Evolutionary conservation across 2,888 invertebrate genomes (phyloP).

Genomic region (Lampropteryx suffumata): DNA sequence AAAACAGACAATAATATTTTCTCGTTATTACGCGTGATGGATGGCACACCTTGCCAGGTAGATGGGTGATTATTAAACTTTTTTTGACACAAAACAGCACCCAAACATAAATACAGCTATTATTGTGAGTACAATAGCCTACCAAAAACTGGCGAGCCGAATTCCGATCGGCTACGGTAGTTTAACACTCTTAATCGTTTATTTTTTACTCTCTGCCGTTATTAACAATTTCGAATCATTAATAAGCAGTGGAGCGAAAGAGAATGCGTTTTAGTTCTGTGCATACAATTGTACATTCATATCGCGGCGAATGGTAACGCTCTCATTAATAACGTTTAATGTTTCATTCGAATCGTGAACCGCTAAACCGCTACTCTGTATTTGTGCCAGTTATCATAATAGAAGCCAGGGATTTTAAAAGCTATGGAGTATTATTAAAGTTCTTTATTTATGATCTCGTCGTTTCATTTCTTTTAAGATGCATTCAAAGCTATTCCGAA

Average conservation of each 20-base stretch:
- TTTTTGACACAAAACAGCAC: constrained; percentile 55
- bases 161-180: constrained; percentile 77
- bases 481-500: constrained; percentile 25
- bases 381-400: constrained; percentile 33
- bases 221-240: constrained; percentile 77
- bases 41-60: constrained; percentile 70
- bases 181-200: constrained; percentile 77
- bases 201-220: constrained; percentile 71
- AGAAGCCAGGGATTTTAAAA: constrained; percentile 25
- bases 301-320: constrained; percentile 56
- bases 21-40: constrained; percentile 76
- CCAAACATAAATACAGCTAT: constrained; percentile 78
- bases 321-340: constrained; percentile 65
- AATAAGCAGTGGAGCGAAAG: constrained; percentile 72
- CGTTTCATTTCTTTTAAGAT: constrained; percentile 29
- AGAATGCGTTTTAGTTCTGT: constrained; percentile 59
- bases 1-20: constrained; percentile 59
- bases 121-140: constrained; percentile 68
- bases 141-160: constrained; percentile 66
- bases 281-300: constrained; percentile 40
- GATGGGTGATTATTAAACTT: constrained; percentile 59
- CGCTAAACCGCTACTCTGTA: constrained; percentile 35
- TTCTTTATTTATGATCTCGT: constrained; percentile 37
- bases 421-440: constrained; percentile 25
- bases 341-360: constrained; percentile 60